phyloP scores from a whole-genome alignment of 2,113 vertebrate species.

The Petaurus breviceps region DNA sequence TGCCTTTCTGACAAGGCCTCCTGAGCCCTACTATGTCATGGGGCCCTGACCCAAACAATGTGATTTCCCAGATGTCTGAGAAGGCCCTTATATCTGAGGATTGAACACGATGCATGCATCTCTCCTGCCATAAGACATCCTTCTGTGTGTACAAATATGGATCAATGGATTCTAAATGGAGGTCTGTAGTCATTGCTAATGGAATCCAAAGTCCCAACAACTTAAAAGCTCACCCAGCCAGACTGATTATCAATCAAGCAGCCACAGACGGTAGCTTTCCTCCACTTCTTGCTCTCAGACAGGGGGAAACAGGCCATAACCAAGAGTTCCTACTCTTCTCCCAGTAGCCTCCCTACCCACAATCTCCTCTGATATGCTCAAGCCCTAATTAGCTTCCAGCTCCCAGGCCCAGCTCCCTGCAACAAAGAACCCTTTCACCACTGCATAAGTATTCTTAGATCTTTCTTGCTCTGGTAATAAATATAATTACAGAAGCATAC shows the following conservation, averaged over 20 bases:
- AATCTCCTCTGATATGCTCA: not conserved
- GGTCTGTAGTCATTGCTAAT: constrained; percentile 76
- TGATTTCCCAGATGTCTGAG: not conserved
- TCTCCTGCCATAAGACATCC: constrained; percentile 58
- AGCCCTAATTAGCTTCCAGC: not conserved
- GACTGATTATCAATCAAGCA: constrained; percentile 62
- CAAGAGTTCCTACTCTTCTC: not conserved
- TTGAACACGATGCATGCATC: not conserved
- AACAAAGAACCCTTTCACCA: not conserved
- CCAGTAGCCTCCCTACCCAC: not conserved
- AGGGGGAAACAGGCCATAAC: not conserved
- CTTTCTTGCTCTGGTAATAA: not conserved
- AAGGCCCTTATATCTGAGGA: constrained; percentile 37
- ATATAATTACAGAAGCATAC: not conserved
- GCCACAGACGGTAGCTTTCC: not conserved
- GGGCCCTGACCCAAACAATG: not conserved
- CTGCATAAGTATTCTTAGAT: not conserved
- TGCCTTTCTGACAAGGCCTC: not conserved
- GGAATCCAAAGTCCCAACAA: constrained; percentile 74
- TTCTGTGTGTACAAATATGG: constrained; percentile 72
- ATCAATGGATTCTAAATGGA: constrained; percentile 69
- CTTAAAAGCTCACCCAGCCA: constrained; percentile 68
- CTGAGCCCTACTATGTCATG: not conserved
- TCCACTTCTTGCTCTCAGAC: constrained; percentile 15
- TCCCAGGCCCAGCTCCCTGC: not conserved